A percentile compares a stretch with the other conserved stretches of the same genome.
phyloP scores from a whole-genome alignment of 2,888 invertebrate species.

The Deilephila porcellus region DNA sequence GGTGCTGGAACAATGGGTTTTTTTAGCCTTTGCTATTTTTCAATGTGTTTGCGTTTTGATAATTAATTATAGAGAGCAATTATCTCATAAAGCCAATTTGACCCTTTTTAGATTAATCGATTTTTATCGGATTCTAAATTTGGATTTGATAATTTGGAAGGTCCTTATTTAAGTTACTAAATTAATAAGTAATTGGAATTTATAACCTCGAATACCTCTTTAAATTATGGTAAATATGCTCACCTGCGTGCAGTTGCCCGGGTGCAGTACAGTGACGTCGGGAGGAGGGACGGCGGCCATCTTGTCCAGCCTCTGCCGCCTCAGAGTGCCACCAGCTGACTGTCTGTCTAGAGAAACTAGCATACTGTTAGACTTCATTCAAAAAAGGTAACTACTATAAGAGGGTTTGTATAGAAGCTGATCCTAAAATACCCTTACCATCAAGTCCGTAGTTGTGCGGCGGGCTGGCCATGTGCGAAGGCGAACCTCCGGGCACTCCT shows the following conservation, averaged over 20 bases:
- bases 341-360: constrained; percentile 65
- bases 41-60: too few relatives aligned
- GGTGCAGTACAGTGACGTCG: constrained; percentile 82
- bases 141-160: too few relatives aligned
- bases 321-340: constrained; percentile 75
- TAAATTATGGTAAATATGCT: constrained; percentile 35
- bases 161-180: too few relatives aligned
- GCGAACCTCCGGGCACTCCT: constrained; percentile 57
- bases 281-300: constrained; percentile 78
- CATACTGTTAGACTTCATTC: constrained; percentile 37
- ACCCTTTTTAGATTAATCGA: too few relatives aligned
- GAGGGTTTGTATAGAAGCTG: background rate
- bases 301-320: constrained; percentile 75
- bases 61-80: too few relatives aligned
- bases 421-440: constrained; percentile 54
- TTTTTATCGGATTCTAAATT: too few relatives aligned
- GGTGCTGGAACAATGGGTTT: constrained; percentile 70
- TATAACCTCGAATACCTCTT: too few relatives aligned
- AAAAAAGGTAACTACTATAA: background rate
- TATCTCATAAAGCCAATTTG: too few relatives aligned
- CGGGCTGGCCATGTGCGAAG: constrained; percentile 68
- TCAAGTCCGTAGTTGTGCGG: constrained; percentile 72
- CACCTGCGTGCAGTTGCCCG: constrained; percentile 78
- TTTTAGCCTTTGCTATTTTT: constrained; percentile 34
- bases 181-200: too few relatives aligned